A percentile compares a stretch with the other conserved stretches of the same genome.
Evolutionary conservation across 2,113 vertebrate species (phyloP).

Genomic region (Gymnarchus niloticus): DNA sequence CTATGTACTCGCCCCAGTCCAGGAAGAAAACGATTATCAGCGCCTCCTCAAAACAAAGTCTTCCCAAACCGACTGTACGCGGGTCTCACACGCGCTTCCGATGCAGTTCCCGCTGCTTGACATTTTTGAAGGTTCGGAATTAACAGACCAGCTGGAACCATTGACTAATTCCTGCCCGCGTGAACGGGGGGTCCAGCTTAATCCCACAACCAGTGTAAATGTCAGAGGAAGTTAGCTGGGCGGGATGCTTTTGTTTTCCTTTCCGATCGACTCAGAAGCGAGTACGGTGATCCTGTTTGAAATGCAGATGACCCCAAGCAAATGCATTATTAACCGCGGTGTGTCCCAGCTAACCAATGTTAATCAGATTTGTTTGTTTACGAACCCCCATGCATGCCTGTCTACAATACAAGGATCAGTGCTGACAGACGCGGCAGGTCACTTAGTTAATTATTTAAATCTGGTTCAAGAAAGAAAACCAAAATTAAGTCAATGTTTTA

Average conservation of each 20-base stretch:
- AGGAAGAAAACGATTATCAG: not conserved
- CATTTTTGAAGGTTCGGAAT: constrained; percentile 53
- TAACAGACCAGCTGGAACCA: constrained; percentile 46
- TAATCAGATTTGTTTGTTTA: constrained; percentile 9
- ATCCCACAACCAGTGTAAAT: constrained; percentile 44
- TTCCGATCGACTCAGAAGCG: not conserved
- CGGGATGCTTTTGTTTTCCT: constrained; percentile 23
- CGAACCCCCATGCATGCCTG: not conserved
- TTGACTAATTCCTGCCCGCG: constrained; percentile 42
- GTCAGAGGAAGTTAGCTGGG: constrained; percentile 42
- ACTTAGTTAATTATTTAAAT: not conserved
- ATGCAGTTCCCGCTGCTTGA: constrained; percentile 39
- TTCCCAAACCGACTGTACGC: constrained; percentile 33
- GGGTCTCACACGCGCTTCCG: not conserved
- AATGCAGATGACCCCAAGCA: constrained; percentile 18
- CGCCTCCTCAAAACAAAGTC: constrained; percentile 18
- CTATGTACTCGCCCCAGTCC: not conserved
- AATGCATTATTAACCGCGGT: constrained; percentile 18
- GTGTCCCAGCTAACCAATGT: not conserved
- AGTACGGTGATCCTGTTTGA: constrained; percentile 14
- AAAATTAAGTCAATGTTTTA: not conserved
- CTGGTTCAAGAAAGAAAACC: not conserved
- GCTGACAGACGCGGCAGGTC: not conserved
- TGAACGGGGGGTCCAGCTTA: constrained; percentile 33
- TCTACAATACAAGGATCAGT: not conserved